These are phyloP conservation scores for Drosophila cognata DNA, from an alignment of 2,888 invertebrate genomes.

Conservation along the genomic window DNA sequence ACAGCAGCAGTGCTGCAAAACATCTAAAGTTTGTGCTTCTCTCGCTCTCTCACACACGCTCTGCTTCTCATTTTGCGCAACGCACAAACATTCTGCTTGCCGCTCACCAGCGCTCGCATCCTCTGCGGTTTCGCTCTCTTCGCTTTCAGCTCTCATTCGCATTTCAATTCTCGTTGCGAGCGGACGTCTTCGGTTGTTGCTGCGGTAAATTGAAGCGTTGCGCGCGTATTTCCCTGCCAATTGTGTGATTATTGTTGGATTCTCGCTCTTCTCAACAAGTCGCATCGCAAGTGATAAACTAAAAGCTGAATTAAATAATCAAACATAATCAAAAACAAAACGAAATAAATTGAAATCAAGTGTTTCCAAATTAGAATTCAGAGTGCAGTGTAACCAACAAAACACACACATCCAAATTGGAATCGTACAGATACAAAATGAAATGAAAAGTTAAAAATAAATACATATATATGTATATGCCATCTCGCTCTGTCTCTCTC, in stretches of 20 bases:
- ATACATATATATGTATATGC: slow-evolving; percentile 66
- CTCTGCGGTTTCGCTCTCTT: slow-evolving; percentile 44
- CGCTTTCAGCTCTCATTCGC: slow-evolving; percentile 62
- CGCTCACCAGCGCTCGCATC: slow-evolving; percentile 40
- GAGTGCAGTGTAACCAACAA: slow-evolving; percentile 52
- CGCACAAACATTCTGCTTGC: slow-evolving; percentile 36
- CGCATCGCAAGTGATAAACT: slow-evolving; percentile 62
- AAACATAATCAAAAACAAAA: slow-evolving; percentile 15
- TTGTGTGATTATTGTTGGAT: slow-evolving; percentile 33
- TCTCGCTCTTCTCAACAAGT: slow-evolving; percentile 71
- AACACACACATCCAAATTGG: slow-evolving; percentile 36
- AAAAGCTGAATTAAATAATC: slow-evolving; percentile 34
- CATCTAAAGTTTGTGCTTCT: background rate
- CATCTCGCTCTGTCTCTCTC: slow-evolving; percentile 53
- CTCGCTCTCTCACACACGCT: slow-evolving; percentile 6
- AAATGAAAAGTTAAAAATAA: slow-evolving; percentile 81
- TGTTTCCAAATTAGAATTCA: slow-evolving; percentile 32
- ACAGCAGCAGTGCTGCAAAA: slow-evolving; percentile 34
- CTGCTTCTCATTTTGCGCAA: slow-evolving; percentile 51
- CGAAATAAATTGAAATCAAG: slow-evolving; percentile 29
- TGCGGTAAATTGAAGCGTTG: slow-evolving; percentile 54
- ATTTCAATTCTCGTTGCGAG: slow-evolving; percentile 66
- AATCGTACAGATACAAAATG: slow-evolving; percentile 70
- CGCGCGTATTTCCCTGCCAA: slow-evolving; percentile 61
- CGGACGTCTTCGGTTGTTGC: slow-evolving; percentile 55